Conservation (phyloP, 2,797 vertebrate genomes). For the Loris lydekkerianus region DNA sequence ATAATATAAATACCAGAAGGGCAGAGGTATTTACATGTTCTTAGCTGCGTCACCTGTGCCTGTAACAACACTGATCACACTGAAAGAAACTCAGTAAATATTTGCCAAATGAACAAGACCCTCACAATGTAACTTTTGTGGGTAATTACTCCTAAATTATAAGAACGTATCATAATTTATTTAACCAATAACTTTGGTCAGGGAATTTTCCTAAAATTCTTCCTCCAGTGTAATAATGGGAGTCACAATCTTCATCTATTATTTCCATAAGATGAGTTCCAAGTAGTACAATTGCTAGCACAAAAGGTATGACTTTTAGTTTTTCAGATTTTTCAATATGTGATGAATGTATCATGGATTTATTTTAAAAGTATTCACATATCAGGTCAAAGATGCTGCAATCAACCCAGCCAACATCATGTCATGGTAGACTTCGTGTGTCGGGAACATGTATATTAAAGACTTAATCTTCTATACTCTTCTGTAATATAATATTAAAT, state of each 20-base stretch:
- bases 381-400: no score
- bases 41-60: neutral
- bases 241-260: neutral
- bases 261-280: neutral
- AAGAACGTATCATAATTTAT: neutral
- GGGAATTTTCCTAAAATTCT: neutral
- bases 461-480: no score
- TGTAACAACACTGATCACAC: neutral
- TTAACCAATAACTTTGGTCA: neutral
- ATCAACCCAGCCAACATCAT: no score
- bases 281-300: neutral
- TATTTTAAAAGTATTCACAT: slow-evolving; percentile 29
- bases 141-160: neutral
- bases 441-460: no score
- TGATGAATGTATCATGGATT: neutral
- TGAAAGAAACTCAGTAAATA: neutral
- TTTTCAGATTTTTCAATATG: slow-evolving; percentile 10
- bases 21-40: neutral
- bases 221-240: neutral
- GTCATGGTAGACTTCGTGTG: no score
- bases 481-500: no score
- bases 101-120: neutral
- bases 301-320: neutral
- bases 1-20: neutral
- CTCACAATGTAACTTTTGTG: neutral